phyloP scores from a whole-genome alignment of 1,140 invertebrate species.

The Fopius arisanus region DNA sequence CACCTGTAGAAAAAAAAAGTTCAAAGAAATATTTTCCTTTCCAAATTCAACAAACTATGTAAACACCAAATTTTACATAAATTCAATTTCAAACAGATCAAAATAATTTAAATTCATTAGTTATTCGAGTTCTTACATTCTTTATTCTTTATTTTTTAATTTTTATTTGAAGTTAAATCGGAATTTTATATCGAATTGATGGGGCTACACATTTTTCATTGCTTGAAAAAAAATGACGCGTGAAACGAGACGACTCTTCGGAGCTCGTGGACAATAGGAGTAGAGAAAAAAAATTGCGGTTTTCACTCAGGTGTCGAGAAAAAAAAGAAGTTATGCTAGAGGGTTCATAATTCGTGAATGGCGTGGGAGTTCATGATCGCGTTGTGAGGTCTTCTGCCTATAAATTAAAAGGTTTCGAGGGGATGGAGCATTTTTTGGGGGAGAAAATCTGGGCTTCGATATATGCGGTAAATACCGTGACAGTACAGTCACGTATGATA shows the following conservation, averaged over 20 bases:
- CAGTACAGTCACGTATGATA: conserved; percentile 40
- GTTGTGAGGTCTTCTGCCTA: conserved; percentile 53
- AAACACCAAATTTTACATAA: too few species aligned
- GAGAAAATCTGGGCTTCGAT: conserved; percentile 35
- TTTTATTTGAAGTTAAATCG: too few species aligned
- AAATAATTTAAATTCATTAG: too few species aligned
- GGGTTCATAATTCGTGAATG: conserved; percentile 41
- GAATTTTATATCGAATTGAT: too few species aligned
- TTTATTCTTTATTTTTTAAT: neutral
- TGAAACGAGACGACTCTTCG: neutral
- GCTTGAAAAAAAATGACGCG: conserved; percentile 2
- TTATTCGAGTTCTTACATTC: too few species aligned
- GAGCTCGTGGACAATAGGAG: neutral
- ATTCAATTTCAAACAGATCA: too few species aligned
- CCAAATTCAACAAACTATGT: too few species aligned
- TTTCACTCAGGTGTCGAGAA: conserved; percentile 7
- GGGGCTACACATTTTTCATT: too few species aligned
- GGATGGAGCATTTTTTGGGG: neutral
- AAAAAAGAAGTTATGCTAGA: conserved; percentile 22
- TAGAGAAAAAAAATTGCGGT: conserved; percentile 21
- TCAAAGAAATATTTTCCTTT: too few species aligned
- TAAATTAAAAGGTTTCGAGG: conserved; percentile 48
- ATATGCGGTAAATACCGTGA: conserved; percentile 43
- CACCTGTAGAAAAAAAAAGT: neutral
- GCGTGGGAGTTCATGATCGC: conserved; percentile 47